Evolutionary conservation across 2,888 invertebrate genomes (phyloP), one percentile per base, ranked within the genome.

Genomic region (Lycia hirtaria): DNA sequence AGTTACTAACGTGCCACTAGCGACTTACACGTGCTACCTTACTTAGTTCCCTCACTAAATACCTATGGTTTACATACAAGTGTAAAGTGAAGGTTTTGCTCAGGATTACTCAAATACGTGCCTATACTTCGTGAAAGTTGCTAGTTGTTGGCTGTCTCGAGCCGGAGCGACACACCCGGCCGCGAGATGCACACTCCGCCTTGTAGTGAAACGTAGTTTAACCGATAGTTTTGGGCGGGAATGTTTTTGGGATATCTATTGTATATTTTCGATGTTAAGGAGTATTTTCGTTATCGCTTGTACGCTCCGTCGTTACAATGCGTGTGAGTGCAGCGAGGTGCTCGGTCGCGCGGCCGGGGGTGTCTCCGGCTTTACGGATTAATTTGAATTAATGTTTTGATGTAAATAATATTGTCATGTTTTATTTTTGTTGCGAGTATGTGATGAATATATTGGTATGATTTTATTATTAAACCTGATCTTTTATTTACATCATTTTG

Each of bases 391-490:
- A 51, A 48, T 60, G 51, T 59, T n/a, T 64, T 51, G 41, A 52
- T 78, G 79, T 78, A 78, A 62, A 78, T 77, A 78, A 73, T 75
- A 70, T 52, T 72, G 62, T 72, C 68, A 53, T 71, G 57, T 60
- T 65, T 49, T 55, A 52, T 61, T 41, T 68, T 62, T 67, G 68
- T 68, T 65, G 68, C 68, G 43, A 61, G 57, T 59, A 64, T 54
- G 53, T 60, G 43, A 68, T 59, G 54, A 66, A 62, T 68, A 67
- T 61, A 68, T 58, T 60, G 58, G 50, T 48, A 57, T 53, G 51
- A 47, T 63, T 68, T 64, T 61, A 65, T 63, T 59, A 60, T 60
- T 22, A 58, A 30, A 48, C 22, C 17, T 22, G 38, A 19, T 41
- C 7, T 53, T 56, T 56, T 26, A 35, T 30, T 62, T 33, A 0